Percentiles rank a stretch among this genome's conserved stretches.
Evolutionary conservation across 92 coral and sea anemone genomes (phyloP).

Genomic region (Porites cylindrica): DNA sequence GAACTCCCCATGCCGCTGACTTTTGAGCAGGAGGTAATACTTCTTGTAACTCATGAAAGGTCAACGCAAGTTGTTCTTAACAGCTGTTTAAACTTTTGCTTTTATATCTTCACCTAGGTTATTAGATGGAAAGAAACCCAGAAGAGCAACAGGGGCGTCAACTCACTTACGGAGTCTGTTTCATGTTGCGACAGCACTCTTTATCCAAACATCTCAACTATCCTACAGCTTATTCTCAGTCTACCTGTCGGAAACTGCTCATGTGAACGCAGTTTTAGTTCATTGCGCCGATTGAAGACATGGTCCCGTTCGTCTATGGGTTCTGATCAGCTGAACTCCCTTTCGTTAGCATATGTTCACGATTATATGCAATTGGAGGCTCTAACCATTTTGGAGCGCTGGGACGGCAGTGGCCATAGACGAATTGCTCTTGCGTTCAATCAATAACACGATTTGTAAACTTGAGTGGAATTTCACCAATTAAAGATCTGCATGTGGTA

Average conservation of each 20-base stretch:
- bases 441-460: neutral
- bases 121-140: neutral
- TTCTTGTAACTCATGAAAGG: neutral
- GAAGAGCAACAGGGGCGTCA: too few relatives aligned
- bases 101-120: neutral
- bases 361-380: too few relatives aligned
- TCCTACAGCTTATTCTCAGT: slow-evolving; percentile 20
- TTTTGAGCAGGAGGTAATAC: slow-evolving; percentile 29
- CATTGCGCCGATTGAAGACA: slow-evolving; percentile 22
- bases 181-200: slow-evolving; percentile 16
- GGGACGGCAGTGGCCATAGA: too few relatives aligned
- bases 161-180: neutral
- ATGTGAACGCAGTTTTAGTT: slow-evolving; percentile 28
- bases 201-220: slow-evolving; percentile 48
- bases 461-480: too few relatives aligned
- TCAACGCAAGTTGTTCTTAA: neutral
- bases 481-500: too few relatives aligned
- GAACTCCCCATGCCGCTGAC: slow-evolving; percentile 26
- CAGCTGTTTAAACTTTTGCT: neutral
- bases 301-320: slow-evolving; percentile 23
- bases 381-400: too few relatives aligned
- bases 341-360: too few relatives aligned
- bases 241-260: slow-evolving; percentile 26
- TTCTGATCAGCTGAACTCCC: neutral
- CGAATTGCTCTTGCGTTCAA: slow-evolving; percentile 14